A percentile compares a stretch with the other conserved stretches of the same genome.
Evolutionary conservation across 2,888 invertebrate species (phyloP).

Genomic region (Agrypnus murinus): DNA sequence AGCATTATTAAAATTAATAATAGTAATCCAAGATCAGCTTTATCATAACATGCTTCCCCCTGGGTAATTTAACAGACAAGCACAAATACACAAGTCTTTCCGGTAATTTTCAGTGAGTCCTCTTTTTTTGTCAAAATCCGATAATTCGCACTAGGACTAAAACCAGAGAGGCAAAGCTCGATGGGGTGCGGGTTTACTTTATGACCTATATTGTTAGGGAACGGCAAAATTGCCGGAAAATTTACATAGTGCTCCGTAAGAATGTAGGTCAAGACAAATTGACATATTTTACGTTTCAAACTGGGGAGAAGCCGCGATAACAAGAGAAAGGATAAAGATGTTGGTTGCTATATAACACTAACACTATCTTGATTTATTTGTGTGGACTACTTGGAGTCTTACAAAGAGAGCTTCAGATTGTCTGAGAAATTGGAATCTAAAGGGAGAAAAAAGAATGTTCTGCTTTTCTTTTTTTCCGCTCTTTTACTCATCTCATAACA

Average conservation of each 20-base stretch:
- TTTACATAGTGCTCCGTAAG: conserved; percentile 42
- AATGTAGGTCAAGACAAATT: conserved; percentile 48
- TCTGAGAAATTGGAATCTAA: conserved; percentile 13
- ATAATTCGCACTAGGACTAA: conserved; percentile 27
- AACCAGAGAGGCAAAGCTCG: neutral
- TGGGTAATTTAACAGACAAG: conserved; percentile 11
- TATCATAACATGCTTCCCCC: neutral
- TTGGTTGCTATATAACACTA: conserved; percentile 33
- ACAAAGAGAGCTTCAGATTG: conserved; percentile 20
- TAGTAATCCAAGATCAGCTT: no score
- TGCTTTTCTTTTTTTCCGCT: no score
- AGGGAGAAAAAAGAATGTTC: neutral
- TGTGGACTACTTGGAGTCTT: neutral
- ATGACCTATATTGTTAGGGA: conserved; percentile 42
- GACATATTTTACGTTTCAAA: conserved; percentile 47
- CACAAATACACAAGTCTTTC: conserved; percentile 5
- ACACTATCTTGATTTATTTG: conserved; percentile 36
- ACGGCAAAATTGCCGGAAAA: conserved; percentile 38
- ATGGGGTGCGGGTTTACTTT: conserved; percentile 28
- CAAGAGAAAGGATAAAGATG: conserved; percentile 38
- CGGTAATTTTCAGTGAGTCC: conserved; percentile 14
- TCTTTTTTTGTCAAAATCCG: conserved; percentile 20
- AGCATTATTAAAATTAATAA: no score
- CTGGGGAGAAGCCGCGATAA: conserved; percentile 38
- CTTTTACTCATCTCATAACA: no score